Evolutionary conservation across 2,797 vertebrate genomes (phyloP), one percentile per base, ranked within the genome.

Genomic region (Myoxocephalus aenaeus): DNA sequence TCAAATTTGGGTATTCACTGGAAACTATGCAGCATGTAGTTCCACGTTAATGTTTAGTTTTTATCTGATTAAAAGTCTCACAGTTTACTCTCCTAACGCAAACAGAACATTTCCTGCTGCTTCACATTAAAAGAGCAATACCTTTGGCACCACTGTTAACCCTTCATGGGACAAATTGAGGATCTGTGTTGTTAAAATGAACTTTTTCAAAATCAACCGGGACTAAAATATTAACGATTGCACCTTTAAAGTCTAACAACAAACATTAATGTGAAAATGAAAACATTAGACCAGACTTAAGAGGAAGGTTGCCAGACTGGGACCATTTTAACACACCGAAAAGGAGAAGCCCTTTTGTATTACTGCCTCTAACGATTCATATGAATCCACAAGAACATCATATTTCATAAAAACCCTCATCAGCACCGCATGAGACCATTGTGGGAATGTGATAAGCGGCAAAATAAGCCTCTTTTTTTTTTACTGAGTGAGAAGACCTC

Each of bases 391-490:
- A 70, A 70, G 25, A 59, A 29, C n/a, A 22, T 57, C 5, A 48
- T 20, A 56, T 67, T 71, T 46, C 50, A 20, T 48, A 48, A 44
- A 44, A 44, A 44, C 14, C 22, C 56, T 48, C 34, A 51, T 53
- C 53, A 61, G 44, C 3, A 1, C 65, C 40, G 15, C 15, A 29
- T 11, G 32, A 75, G 27, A 54, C 27, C 36, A 59, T 70, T 48
- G 65, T 54, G 46, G 27, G 50, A 57, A 44, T 29, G 22, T 67
- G 56, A 64, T 64, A 53, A 57, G 56, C 15, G n/a, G 53, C 20
- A 17, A 74, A 74, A 54, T 34, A 25, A 74, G 67, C 27, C 50
- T 51, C 3, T 32, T 6, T 8, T 5, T 18, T 48, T 17, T 14
- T 42, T 44, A 40, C 38, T 40, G 38, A 40, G 38, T 40, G 38